Conservation (phyloP, 2,797 vertebrate genomes). For the Hephaestus fuliginosus region DNA sequence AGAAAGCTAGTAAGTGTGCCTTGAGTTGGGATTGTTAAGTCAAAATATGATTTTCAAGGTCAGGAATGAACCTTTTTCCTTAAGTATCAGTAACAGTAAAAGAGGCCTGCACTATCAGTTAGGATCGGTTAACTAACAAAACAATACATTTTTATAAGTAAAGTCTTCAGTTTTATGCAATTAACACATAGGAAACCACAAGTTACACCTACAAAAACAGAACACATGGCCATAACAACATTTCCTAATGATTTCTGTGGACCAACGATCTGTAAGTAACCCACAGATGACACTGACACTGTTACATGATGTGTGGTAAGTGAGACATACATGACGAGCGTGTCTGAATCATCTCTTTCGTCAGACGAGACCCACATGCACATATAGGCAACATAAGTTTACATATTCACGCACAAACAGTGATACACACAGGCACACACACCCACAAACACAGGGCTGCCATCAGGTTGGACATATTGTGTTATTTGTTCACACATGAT, state of each 20-base stretch:
- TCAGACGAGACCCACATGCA: neutral
- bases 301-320: neutral
- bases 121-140: neutral
- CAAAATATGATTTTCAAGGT: neutral
- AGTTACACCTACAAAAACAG: neutral
- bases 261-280: neutral
- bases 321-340: conserved; percentile 1
- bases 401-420: neutral
- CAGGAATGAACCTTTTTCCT: neutral
- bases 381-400: too few species aligned
- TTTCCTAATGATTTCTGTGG: neutral
- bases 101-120: neutral
- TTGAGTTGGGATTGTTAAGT: neutral
- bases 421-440: neutral
- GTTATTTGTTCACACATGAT: conserved; percentile 9
- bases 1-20: neutral
- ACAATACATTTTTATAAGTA: neutral
- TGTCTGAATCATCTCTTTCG: conserved; percentile 29
- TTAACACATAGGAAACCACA: neutral
- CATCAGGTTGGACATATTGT: conserved; percentile 42
- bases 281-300: neutral
- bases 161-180: neutral
- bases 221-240: neutral
- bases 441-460: neutral
- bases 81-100: neutral